Conservation (phyloP, 1,140 invertebrate genomes). For the Lasioglossum baleicum region DNA sequence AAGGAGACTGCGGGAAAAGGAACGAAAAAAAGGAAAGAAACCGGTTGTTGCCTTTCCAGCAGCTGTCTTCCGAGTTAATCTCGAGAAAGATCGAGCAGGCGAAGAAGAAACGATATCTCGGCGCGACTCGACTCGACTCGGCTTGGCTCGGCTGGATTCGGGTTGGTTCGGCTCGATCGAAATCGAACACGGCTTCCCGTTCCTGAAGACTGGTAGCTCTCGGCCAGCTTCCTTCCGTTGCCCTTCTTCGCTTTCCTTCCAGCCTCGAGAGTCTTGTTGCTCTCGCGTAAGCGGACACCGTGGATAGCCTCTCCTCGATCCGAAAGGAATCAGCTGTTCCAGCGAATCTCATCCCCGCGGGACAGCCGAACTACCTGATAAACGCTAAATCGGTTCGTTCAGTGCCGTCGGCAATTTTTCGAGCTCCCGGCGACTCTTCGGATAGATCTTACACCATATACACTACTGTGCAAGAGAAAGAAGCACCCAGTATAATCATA, state of each 20-base stretch:
- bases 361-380: too few relatives aligned
- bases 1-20: not conserved
- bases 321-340: constrained; percentile 48
- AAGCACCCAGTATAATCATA: too few relatives aligned
- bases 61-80: constrained; percentile 45
- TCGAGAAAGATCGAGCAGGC: constrained; percentile 26
- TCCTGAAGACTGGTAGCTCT: constrained; percentile 36
- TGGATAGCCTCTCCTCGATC: constrained; percentile 36
- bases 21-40: constrained; percentile 20
- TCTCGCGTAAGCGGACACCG: constrained; percentile 42
- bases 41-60: constrained; percentile 54
- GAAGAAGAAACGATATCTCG: constrained; percentile 32
- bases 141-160: too few relatives aligned
- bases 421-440: too few relatives aligned
- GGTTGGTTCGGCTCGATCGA: constrained; percentile 1
- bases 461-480: too few relatives aligned
- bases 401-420: too few relatives aligned
- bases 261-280: constrained; percentile 3
- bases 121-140: too few relatives aligned
- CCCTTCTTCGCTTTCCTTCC: not conserved
- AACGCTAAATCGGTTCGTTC: not conserved
- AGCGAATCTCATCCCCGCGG: too few relatives aligned
- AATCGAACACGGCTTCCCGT: constrained; percentile 24
- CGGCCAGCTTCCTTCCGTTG: constrained; percentile 23
- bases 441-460: too few relatives aligned